A percentile compares a stretch with the other conserved stretches of the same genome.
phyloP scores from a whole-genome alignment of 2,797 vertebrate species.

The Pygocentrus nattereri region DNA sequence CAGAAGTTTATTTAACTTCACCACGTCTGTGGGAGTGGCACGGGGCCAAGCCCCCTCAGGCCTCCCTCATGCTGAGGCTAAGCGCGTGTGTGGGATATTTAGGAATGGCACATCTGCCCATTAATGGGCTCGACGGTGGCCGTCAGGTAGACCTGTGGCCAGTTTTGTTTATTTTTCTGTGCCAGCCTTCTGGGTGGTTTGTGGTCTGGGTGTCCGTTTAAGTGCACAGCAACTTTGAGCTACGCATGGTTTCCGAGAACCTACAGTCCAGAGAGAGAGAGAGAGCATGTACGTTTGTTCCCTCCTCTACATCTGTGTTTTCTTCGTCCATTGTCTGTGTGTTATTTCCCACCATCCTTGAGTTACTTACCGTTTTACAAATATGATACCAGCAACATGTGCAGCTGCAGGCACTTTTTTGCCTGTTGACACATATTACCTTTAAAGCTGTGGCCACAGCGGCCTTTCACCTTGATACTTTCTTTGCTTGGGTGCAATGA shows the following conservation, averaged over 20 bases:
- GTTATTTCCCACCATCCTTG: constrained; percentile 1
- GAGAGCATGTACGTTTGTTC: neutral
- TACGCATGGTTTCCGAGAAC: neutral
- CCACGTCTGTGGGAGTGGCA: constrained; percentile 35
- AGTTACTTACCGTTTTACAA: neutral
- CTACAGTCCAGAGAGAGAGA: neutral
- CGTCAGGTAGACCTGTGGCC: constrained; percentile 26
- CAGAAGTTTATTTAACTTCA: constrained; percentile 49
- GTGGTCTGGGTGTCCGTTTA: constrained; percentile 53
- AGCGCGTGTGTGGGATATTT: constrained; percentile 53
- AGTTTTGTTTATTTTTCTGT: constrained; percentile 14
- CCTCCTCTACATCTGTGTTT: constrained; percentile 1
- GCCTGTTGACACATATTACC: too few relatives aligned
- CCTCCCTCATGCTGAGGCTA: constrained; percentile 13
- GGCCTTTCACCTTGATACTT: too few relatives aligned
- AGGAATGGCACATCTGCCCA: constrained; percentile 52
- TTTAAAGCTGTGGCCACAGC: too few relatives aligned
- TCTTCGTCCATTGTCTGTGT: neutral
- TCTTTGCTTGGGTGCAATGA: too few relatives aligned
- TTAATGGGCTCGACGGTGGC: constrained; percentile 45
- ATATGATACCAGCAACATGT: too few relatives aligned
- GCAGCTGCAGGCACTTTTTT: too few relatives aligned
- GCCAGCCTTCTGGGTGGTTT: constrained; percentile 59
- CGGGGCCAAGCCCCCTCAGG: constrained; percentile 12
- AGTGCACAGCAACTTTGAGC: constrained; percentile 37